Conservation (phyloP, 2,888 invertebrate genomes). For the Acanthoscelides obtectus region DNA sequence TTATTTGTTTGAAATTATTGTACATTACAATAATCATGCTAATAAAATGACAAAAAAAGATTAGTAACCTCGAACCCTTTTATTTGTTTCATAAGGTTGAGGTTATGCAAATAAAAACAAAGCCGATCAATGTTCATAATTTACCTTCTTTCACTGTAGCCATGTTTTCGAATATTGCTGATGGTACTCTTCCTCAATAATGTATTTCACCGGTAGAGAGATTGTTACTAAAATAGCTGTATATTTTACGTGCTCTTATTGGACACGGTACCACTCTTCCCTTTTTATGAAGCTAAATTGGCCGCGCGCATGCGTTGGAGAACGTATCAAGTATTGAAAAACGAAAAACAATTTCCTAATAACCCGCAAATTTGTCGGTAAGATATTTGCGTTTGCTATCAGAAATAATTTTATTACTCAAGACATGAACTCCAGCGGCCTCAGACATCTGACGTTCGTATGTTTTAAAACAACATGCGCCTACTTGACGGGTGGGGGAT, state of each 20-base stretch:
- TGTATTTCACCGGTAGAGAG: background rate
- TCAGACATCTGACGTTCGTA: background rate
- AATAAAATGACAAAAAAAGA: no score
- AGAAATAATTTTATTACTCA: background rate
- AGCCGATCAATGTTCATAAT: background rate
- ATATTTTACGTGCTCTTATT: background rate
- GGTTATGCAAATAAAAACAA: background rate
- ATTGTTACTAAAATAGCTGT: background rate
- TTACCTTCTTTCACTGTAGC: constrained; percentile 14
- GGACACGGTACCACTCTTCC: background rate
- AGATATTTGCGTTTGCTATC: background rate
- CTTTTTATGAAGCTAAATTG: background rate
- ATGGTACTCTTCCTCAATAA: background rate
- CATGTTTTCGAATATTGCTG: constrained; percentile 1
- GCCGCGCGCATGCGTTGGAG: background rate
- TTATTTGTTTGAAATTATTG: no score
- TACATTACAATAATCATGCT: no score
- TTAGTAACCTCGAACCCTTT: no score
- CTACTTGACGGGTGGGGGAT: background rate
- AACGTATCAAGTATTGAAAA: background rate
- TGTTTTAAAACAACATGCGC: background rate
- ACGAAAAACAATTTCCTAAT: background rate
- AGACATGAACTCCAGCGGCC: background rate
- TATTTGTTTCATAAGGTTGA: no score
- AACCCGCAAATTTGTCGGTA: background rate